Evolutionary conservation across 2,113 vertebrate genomes (phyloP).

Genomic region (Platysternon megacephalum): DNA sequence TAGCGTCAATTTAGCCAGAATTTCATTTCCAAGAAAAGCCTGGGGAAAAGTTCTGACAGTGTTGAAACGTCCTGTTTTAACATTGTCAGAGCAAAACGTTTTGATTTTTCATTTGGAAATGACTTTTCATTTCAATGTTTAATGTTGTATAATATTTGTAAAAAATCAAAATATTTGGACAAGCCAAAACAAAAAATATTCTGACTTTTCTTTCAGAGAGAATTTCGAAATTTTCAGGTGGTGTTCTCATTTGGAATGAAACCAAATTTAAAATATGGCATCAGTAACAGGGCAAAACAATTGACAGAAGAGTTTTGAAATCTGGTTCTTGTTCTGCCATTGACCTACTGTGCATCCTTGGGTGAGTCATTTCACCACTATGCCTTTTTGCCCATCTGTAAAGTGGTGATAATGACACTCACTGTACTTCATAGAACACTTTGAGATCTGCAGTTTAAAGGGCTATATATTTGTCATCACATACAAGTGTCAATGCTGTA

Average conservation of each 20-base stretch:
- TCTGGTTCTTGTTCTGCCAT: not conserved
- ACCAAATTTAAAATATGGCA: not conserved
- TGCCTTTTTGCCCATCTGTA: not conserved
- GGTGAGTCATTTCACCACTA: not conserved
- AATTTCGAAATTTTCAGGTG: not conserved
- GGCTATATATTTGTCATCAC: not conserved
- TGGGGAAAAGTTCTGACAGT: not conserved
- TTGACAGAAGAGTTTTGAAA: not conserved
- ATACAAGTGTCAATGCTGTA: not conserved
- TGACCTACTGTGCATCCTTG: fast-evolving
- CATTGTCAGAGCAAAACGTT: constrained; percentile 5
- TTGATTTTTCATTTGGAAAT: constrained; percentile 31
- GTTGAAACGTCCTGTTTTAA: not conserved
- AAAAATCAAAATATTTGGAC: constrained; percentile 7
- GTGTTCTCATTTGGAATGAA: not conserved
- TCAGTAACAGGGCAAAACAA: not conserved
- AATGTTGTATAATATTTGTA: constrained; percentile 21
- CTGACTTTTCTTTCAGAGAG: not conserved
- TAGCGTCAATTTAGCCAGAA: fast-evolving
- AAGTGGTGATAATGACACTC: fast-evolving
- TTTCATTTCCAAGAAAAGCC: not conserved
- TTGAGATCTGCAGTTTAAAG: not conserved
- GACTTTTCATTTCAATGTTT: constrained; percentile 24
- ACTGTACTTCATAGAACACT: not conserved
- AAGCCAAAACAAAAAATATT: not conserved